Evolutionary conservation across 2,888 invertebrate species (phyloP), one percentile per base, ranked within the genome.

Genomic region (Steinernema scapterisci): DNA sequence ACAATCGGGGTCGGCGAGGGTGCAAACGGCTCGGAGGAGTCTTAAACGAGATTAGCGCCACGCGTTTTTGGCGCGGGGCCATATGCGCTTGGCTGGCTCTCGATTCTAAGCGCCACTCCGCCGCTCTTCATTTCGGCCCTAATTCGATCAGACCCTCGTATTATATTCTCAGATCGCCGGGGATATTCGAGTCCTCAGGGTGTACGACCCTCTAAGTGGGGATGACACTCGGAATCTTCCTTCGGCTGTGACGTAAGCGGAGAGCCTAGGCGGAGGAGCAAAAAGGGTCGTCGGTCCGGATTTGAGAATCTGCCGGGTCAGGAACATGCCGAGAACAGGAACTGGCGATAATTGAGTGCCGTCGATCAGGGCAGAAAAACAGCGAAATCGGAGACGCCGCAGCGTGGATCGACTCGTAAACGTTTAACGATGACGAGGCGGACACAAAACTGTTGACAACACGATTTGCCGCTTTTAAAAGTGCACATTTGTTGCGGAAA

Each of bases 41-140:
- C 31, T 27, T 38, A 38, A 38, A 38, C 38, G 38, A 31, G 63
- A 63, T 63, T 63, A 63, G 63, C 63, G 38, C 38, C 38, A 9
- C 38, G 16, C 1, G 63, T 63, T 63, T 2, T 63, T 11, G 31
- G 38, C 23, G 3, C 38, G 13, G 48, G n/a, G 45, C 51, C 51
- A 51, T 51, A 23, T 23, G 54, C 54, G 54, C 54, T 25, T 6
- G 13, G 54, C 5, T 3, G 31, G 31, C 31, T 16, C 25, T 11
- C 31, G 31, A 31, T 31, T 38, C 38, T 38, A 38, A 38, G 38
- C 38, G n/a, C n/a, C n/a, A 38, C 48, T 48, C 48, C 63, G n/a
- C n/a, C n/a, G n/a, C n/a, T 63, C 63, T 63, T 63, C 63, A 63
- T 63, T 63, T 63, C 31, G 19, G 54, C 54, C 19, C 63, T 31